Evolutionary conservation across 1,140 invertebrate species (phyloP).

Genomic region (Halesus radiatus): DNA sequence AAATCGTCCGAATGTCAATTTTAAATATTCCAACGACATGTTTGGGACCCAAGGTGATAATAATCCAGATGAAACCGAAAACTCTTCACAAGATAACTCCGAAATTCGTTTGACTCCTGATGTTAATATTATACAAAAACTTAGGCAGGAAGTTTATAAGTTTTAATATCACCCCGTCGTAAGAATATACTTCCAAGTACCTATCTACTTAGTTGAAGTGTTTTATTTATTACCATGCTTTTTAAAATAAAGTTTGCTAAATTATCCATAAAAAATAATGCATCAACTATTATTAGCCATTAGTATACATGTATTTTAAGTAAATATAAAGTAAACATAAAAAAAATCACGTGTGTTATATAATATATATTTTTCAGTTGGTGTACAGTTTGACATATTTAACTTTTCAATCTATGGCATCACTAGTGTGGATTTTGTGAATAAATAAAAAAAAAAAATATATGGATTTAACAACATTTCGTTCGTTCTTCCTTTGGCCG

Average conservation of each 20-base stretch:
- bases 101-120: slow-evolving; percentile 41
- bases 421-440: no score
- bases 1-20: not conserved
- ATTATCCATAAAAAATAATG: not conserved
- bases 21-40: slow-evolving; percentile 29
- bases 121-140: slow-evolving; percentile 21
- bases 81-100: not conserved
- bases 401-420: no score
- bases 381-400: no score
- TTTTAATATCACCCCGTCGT: not conserved
- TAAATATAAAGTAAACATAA: no score
- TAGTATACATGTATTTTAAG: no score
- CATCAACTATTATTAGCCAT: not conserved
- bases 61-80: not conserved
- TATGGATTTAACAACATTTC: no score
- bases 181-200: not conserved
- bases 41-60: slow-evolving; percentile 8
- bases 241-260: not conserved
- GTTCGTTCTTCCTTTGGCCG: no score
- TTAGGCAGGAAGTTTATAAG: slow-evolving; percentile 4
- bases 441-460: no score
- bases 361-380: no score
- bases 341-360: no score
- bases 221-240: no score
- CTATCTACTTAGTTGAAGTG: no score